A percentile compares a stretch with the other conserved stretches of the same genome.
These are phyloP conservation scores for Zootoca vivipara DNA, from an alignment of 2,113 vertebrate species.

Conservation along the genomic window DNA sequence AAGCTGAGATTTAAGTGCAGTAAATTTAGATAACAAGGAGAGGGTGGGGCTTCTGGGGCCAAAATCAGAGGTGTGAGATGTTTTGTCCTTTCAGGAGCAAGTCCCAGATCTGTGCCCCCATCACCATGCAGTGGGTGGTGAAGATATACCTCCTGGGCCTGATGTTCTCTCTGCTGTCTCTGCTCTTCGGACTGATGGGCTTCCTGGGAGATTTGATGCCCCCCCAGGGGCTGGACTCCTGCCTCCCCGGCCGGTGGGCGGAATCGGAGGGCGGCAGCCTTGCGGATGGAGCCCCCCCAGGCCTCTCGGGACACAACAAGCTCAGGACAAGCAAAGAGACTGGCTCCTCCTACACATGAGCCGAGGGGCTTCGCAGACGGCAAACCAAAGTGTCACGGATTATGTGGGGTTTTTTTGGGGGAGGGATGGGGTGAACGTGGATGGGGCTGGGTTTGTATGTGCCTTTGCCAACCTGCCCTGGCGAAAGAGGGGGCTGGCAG, in stretches of 20 bases:
- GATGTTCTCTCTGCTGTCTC: slow-evolving; percentile 48
- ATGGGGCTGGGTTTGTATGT: background rate
- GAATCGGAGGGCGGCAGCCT: background rate
- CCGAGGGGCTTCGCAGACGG: background rate
- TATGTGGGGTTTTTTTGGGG: background rate
- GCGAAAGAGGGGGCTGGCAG: background rate
- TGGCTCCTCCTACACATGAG: background rate
- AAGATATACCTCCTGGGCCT: slow-evolving; percentile 61
- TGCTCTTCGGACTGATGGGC: slow-evolving; percentile 55
- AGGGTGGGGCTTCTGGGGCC: background rate
- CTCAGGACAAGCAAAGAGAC: background rate
- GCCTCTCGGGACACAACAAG: no score
- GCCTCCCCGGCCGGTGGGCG: background rate
- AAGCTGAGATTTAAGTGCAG: no score
- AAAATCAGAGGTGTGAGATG: no score
- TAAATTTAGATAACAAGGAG: background rate
- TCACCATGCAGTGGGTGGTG: slow-evolving; percentile 44
- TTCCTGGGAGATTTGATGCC: slow-evolving; percentile 33
- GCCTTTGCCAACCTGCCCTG: background rate
- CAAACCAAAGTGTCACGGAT: background rate
- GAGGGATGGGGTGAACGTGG: background rate
- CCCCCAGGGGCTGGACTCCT: background rate
- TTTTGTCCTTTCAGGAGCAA: background rate
- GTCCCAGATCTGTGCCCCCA: background rate
- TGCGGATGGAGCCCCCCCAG: no score